A percentile compares a stretch with the other conserved stretches of the same genome.
Evolutionary conservation across 2,888 invertebrate genomes (phyloP).

Genomic region (Dusona sp.): DNA sequence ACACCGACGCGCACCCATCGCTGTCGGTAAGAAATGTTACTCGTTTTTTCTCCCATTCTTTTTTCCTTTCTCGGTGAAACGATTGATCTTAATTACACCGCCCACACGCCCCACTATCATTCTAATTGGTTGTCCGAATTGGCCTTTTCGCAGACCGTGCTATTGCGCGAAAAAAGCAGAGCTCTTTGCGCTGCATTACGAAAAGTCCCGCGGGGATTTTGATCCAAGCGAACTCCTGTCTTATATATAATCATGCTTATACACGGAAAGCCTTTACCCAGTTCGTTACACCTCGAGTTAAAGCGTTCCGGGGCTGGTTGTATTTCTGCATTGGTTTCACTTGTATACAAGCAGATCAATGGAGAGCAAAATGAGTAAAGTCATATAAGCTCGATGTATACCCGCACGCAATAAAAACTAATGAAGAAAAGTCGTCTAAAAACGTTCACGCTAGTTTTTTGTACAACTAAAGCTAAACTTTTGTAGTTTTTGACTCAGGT

Average conservation of each 20-base stretch:
- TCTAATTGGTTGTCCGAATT: constrained; percentile 13
- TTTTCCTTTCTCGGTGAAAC: not conserved
- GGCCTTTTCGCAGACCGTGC: not conserved
- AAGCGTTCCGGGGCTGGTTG: not conserved
- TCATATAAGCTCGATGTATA: not conserved
- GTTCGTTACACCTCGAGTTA: constrained; percentile 13
- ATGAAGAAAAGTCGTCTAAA: not conserved
- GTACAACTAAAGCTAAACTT: not conserved
- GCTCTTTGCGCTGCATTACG: not conserved
- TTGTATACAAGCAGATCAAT: not conserved
- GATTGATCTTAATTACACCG: constrained; percentile 17
- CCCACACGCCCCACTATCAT: not conserved
- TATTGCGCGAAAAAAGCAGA: not conserved
- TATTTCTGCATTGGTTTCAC: not conserved
- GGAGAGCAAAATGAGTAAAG: not conserved
- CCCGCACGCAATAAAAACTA: no score
- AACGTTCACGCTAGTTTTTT: not conserved
- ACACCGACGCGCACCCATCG: no score
- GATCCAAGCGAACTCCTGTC: not conserved
- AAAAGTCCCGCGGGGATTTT: not conserved
- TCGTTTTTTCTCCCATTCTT: no score
- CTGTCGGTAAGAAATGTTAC: no score
- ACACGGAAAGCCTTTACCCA: not conserved
- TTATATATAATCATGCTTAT: not conserved
- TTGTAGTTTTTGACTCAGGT: not conserved